phyloP scores from a whole-genome alignment of 1,140 invertebrate genomes.

The Bilobella aurantiaca region DNA sequence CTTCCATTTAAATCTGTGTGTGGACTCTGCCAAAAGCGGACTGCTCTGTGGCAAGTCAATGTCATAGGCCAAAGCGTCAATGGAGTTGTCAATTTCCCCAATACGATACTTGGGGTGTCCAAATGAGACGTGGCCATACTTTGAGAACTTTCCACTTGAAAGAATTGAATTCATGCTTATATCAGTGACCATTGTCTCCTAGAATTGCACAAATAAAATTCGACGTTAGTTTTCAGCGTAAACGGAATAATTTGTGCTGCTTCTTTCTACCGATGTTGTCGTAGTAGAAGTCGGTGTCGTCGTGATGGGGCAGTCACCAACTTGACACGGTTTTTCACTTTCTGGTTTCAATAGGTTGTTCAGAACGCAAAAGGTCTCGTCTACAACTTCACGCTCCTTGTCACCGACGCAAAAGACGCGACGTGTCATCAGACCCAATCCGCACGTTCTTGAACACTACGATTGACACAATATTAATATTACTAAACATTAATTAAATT shows the following conservation, averaged over 20 bases:
- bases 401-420: slow-evolving; percentile 2
- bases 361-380: not conserved
- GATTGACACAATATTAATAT: not conserved
- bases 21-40: slow-evolving; percentile 18
- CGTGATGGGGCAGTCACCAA: not conserved
- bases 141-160: not conserved
- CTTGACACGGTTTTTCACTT: not conserved
- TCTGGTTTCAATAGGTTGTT: not conserved
- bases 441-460: not conserved
- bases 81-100: not conserved
- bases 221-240: too few relatives aligned
- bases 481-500: too few relatives aligned
- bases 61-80: not conserved
- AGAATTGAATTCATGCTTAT: not conserved
- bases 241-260: too few relatives aligned
- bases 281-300: not conserved
- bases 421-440: not conserved
- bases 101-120: not conserved
- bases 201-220: not conserved
- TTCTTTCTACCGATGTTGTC: too few relatives aligned
- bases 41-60: not conserved
- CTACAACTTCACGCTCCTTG: not conserved
- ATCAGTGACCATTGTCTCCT: not conserved
- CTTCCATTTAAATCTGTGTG: slow-evolving; percentile 40
- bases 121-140: not conserved